Evolutionary conservation across 2,797 vertebrate genomes (phyloP), one percentile per base, ranked within the genome.

Genomic region (Protosalanx chinensis): DNA sequence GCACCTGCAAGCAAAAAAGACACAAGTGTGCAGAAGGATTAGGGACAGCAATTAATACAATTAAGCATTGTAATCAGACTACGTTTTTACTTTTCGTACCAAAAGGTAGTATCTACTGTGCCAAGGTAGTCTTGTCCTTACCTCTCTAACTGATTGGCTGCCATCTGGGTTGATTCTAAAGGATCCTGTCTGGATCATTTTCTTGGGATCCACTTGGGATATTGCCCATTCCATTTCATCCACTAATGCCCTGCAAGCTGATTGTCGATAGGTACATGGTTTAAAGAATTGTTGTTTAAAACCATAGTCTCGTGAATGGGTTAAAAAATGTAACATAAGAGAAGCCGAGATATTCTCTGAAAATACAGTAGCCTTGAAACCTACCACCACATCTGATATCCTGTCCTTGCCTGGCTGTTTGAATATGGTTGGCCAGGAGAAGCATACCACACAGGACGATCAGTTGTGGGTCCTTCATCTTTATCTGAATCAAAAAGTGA

Each of bases 171-270:
- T 98, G 89, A 99, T 98, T 69, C 96, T 92, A 84, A 97, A 99
- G 0, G 97, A 98, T 72, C 96, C 97, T 1, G 95, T 95, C 88
- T 98, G 94, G 88, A 97, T 96, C 85, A 93, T 96, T 87, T 96
- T 98, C 88, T 94, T 95, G 29, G 96, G 96, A 70, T 98, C 97
- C 5, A 96, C 86, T 72, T 94, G 95, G 15, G 94, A 88, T 29
- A 98, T 95, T 77, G 95, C 94, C 96, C 96, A 98, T 73, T 98
- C 96, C 89, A 98, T 89, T 87, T 99, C 97, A 60, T 99, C 97
- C 71, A 99, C 96, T 82, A 99, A 89, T 1, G 96, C 97, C 85
- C 97, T 90, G 89, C 97, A 99, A 1, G 95, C 97, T 98, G 87
- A 68, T 15, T 30, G 16, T 7, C 18, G 46, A 13, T n/a, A 64